A percentile compares a stretch with the other conserved stretches of the same genome.
These are phyloP conservation scores for Fistularia tabacaria DNA, from an alignment of 2,797 vertebrate species.

Conservation along the genomic window DNA sequence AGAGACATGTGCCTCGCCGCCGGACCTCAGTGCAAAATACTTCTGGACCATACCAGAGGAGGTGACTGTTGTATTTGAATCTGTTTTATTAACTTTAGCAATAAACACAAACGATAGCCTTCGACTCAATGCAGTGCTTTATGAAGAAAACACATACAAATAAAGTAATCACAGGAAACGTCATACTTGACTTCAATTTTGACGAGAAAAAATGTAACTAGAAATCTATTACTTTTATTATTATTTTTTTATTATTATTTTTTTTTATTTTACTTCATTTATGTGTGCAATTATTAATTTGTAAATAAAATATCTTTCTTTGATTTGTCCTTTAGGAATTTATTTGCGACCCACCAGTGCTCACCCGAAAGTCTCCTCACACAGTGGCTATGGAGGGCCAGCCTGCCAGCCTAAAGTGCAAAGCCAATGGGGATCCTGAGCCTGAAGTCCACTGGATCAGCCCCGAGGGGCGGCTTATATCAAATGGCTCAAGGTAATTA, in stretches of 20 bases:
- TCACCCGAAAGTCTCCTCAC: constrained; percentile 80
- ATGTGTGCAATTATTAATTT: no score
- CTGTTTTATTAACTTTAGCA: no score
- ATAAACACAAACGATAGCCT: no score
- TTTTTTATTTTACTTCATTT: no score
- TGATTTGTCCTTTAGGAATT: constrained; percentile 73
- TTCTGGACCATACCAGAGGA: constrained; percentile 88
- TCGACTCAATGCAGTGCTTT: no score
- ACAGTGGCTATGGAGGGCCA: constrained; percentile 78
- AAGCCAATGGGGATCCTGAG: constrained; percentile 80
- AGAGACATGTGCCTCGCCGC: constrained; percentile 87
- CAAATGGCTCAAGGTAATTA: constrained; percentile 66
- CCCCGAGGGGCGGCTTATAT: constrained; percentile 78
- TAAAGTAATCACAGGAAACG: background rate
- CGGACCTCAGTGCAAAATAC: constrained; percentile 82
- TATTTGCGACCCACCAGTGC: constrained; percentile 86
- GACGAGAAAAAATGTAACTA: background rate
- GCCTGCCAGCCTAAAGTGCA: constrained; percentile 76
- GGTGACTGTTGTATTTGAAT: constrained; percentile 33
- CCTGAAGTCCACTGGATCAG: constrained; percentile 81
- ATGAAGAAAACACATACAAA: background rate
- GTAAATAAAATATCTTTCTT: background rate
- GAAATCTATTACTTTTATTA: no score
- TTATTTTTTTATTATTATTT: no score
- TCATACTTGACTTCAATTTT: no score